These are phyloP conservation scores for Argyresthia albistria DNA, from an alignment of 2,888 invertebrate species.

Conservation along the genomic window DNA sequence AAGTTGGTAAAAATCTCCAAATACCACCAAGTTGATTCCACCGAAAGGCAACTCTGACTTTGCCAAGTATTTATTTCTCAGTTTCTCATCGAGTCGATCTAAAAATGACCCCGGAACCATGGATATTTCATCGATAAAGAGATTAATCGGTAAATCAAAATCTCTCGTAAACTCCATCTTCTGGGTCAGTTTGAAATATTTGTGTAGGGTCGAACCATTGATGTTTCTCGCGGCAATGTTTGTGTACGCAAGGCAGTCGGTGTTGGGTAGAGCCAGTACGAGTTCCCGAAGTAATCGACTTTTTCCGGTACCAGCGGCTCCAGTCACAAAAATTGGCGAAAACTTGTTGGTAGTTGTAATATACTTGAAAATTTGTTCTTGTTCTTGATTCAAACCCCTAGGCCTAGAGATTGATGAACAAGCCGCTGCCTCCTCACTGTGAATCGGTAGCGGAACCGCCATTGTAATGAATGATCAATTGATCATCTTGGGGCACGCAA, in stretches of 20 bases:
- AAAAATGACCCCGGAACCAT: neutral
- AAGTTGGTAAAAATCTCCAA: neutral
- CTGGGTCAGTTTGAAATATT: neutral
- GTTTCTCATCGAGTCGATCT: neutral
- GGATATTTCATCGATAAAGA: neutral
- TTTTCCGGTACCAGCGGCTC: neutral
- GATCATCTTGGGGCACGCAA: no score
- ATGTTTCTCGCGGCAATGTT: neutral
- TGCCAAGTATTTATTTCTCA: neutral
- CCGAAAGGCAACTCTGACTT: no score
- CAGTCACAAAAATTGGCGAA: neutral
- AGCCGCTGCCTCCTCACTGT: no score
- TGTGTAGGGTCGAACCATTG: neutral
- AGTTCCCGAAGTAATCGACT: neutral
- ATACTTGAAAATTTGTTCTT: neutral
- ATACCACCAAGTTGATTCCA: neutral
- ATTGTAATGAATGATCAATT: no score
- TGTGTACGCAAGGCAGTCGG: neutral
- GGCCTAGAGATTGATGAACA: no score
- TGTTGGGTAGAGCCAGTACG: neutral
- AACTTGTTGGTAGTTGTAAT: neutral
- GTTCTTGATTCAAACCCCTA: neutral
- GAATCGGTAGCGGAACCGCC: no score
- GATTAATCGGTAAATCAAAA: neutral
- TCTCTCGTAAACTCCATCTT: neutral